phyloP scores from a whole-genome alignment of 1,140 invertebrate species.

The Epicauta chinensis region DNA sequence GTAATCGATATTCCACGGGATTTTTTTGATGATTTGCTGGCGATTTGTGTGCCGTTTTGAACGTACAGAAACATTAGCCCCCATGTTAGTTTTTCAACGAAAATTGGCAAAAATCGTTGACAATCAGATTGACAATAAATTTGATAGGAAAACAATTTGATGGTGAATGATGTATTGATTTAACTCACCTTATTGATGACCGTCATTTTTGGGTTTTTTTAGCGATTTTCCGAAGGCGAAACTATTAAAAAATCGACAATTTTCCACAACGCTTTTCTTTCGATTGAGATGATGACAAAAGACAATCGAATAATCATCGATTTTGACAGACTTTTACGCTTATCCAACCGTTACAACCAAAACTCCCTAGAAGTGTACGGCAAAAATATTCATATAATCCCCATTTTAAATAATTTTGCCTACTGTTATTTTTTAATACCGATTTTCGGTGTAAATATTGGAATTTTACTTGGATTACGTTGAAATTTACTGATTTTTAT shows the following conservation, averaged over 20 bases:
- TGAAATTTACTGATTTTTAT: too few relatives aligned
- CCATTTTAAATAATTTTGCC: too few relatives aligned
- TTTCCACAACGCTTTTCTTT: too few relatives aligned
- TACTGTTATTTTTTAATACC: too few relatives aligned
- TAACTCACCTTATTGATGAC: conserved; percentile 35
- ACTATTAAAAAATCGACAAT: too few relatives aligned
- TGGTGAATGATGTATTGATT: not conserved
- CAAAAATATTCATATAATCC: too few relatives aligned
- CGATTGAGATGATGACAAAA: too few relatives aligned
- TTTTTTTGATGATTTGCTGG: too few relatives aligned
- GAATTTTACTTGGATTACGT: too few relatives aligned
- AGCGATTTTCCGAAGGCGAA: too few relatives aligned
- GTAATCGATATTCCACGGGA: too few relatives aligned
- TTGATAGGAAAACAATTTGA: conserved; percentile 2
- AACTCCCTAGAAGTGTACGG: not conserved
- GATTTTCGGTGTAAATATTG: too few relatives aligned
- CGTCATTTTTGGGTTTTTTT: conserved; percentile 26
- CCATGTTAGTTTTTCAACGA: conserved; percentile 18
- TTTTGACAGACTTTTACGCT: conserved; percentile 11
- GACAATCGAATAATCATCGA: conserved; percentile 23
- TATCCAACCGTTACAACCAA: not conserved
- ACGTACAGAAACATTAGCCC: conserved; percentile 23
- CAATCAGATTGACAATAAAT: conserved; percentile 7
- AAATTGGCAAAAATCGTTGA: conserved; percentile 1
- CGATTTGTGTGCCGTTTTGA: not conserved